phyloP scores from a whole-genome alignment of 2,797 vertebrate species.

The Hoplostethus mediterraneus region DNA sequence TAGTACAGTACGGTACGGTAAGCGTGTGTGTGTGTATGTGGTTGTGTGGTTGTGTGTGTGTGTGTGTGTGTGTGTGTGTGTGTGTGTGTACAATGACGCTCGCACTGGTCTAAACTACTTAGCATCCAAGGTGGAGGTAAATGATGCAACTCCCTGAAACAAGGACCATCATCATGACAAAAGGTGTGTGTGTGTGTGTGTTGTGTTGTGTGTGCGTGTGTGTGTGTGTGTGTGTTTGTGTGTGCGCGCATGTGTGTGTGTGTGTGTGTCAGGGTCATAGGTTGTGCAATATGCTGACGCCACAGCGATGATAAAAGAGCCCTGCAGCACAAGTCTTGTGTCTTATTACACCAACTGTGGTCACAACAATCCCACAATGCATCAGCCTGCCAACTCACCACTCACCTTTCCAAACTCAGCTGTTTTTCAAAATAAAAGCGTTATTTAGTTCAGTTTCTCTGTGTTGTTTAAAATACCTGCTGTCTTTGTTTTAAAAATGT shows the following conservation, averaged over 20 bases:
- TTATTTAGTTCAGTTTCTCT: background rate
- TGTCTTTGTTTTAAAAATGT: background rate
- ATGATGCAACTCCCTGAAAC: slow-evolving; percentile 69
- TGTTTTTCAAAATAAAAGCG: background rate
- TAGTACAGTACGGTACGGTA: background rate
- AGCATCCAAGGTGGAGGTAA: slow-evolving; percentile 23
- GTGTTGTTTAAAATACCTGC: no score
- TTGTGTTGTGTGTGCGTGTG: slow-evolving; percentile 1
- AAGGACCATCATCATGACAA: slow-evolving; percentile 31
- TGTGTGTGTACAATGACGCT: background rate
- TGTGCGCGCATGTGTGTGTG: slow-evolving; percentile 6
- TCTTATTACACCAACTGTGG: slow-evolving; percentile 28
- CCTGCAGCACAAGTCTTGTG: background rate
- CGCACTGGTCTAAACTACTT: slow-evolving; percentile 10
- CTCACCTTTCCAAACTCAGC: no score
- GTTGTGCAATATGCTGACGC: slow-evolving; percentile 6
- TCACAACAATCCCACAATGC: slow-evolving; percentile 22
- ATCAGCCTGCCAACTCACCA: background rate
- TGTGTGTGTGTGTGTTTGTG: background rate
- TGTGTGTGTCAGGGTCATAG: background rate
- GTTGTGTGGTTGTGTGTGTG: background rate
- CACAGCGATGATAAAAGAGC: slow-evolving; percentile 19
- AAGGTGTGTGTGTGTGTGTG: slow-evolving; percentile 21
- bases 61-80: slow-evolving; percentile 3
- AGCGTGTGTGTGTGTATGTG: background rate